Evolutionary conservation across 2,113 vertebrate species (phyloP).

Genomic region (Semicossyphus pulcher): DNA sequence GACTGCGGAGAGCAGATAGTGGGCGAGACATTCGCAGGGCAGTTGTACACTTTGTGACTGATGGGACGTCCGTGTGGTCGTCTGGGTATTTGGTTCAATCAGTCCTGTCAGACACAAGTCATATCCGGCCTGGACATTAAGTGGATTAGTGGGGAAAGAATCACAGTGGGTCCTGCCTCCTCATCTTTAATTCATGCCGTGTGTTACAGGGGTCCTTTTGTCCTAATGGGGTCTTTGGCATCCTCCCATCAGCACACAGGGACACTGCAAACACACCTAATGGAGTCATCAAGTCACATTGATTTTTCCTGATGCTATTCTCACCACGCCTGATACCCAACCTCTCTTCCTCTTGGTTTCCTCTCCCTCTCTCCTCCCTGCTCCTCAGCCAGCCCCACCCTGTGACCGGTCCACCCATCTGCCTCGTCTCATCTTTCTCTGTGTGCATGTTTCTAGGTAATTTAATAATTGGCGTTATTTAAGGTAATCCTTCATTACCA

Average conservation of each 20-base stretch:
- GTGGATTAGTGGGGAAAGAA: conserved; percentile 52
- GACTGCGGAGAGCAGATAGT: not conserved
- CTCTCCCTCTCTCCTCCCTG: conserved; percentile 13
- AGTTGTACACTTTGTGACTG: conserved; percentile 16
- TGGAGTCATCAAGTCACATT: conserved; percentile 78
- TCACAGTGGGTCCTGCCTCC: conserved; percentile 28
- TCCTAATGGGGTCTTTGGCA: conserved; percentile 80
- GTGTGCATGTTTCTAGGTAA: not conserved
- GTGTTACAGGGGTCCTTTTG: conserved; percentile 54
- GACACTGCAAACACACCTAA: conserved; percentile 77
- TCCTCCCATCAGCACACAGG: conserved; percentile 62
- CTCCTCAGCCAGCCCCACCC: conserved; percentile 62
- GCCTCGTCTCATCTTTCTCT: conserved; percentile 1
- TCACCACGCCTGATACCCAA: conserved; percentile 46
- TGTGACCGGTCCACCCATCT: conserved; percentile 43
- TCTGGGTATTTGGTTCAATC: conserved; percentile 21
- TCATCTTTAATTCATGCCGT: conserved; percentile 84
- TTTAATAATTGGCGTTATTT: no score
- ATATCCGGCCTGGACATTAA: conserved; percentile 54
- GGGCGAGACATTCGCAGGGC: conserved; percentile 1
- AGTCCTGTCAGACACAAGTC: conserved; percentile 39
- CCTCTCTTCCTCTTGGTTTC: conserved; percentile 53
- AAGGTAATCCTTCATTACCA: not conserved
- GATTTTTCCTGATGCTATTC: conserved; percentile 79
- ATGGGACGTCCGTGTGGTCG: conserved; percentile 2